Percentiles rank a stretch among this genome's conserved stretches.
Conservation (phyloP, 2,113 vertebrate genomes). For the Brienomyrus brachyistius region DNA sequence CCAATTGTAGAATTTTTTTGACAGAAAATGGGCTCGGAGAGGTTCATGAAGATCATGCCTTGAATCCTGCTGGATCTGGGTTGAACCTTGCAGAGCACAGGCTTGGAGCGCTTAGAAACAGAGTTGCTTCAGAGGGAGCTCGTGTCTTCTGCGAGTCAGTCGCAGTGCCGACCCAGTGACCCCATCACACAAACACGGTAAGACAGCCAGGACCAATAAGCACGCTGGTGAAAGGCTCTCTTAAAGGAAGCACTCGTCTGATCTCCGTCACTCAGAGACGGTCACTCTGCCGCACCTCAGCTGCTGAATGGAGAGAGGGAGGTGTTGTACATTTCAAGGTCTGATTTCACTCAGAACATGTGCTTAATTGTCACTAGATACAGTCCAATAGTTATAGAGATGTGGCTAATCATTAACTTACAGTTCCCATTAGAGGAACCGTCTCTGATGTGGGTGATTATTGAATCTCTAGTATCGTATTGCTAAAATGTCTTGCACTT, state of each 20-base stretch:
- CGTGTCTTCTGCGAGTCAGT: slow-evolving; percentile 4
- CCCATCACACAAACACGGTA: slow-evolving; percentile 18
- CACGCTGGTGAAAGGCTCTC: neutral
- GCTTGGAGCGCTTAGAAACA: neutral
- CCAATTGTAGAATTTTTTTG: neutral
- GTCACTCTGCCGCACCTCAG: too few relatives aligned
- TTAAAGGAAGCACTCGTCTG: neutral
- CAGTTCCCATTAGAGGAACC: neutral
- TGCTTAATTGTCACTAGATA: neutral
- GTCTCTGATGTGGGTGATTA: neutral
- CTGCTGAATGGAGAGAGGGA: neutral
- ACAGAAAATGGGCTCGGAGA: neutral
- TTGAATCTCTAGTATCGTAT: neutral
- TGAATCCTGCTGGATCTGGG: neutral
- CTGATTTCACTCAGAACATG: neutral
- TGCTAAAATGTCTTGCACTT: neutral
- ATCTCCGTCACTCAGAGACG: too few relatives aligned
- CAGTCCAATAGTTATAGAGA: neutral
- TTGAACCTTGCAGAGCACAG: neutral
- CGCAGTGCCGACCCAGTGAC: slow-evolving; percentile 2
- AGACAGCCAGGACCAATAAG: neutral
- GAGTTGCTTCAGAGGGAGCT: neutral
- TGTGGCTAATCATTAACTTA: neutral
- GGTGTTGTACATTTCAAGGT: neutral
- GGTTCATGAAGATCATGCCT: neutral